Percentiles rank a stretch among this genome's conserved stretches.
phyloP scores from a whole-genome alignment of 2,113 vertebrate genomes.

The Garra rufa region DNA sequence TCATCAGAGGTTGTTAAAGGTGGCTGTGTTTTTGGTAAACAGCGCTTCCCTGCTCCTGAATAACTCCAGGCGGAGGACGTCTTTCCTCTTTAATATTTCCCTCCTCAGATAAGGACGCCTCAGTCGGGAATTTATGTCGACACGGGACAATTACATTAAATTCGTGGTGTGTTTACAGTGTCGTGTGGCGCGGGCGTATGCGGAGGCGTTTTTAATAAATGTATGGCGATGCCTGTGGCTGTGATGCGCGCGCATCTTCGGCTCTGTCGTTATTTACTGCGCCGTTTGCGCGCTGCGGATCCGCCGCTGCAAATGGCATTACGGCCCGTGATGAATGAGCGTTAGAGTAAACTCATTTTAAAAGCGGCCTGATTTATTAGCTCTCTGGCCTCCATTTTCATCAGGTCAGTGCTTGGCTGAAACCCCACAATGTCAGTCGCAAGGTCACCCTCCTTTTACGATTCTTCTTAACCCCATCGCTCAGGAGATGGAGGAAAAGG shows the following conservation, averaged over 20 bases:
- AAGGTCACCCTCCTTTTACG: slow-evolving; percentile 95
- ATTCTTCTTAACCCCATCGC: slow-evolving; percentile 88
- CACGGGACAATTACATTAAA: slow-evolving; percentile 80
- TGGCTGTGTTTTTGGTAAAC: slow-evolving; percentile 56
- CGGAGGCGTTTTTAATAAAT: slow-evolving; percentile 94
- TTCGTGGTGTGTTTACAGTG: slow-evolving; percentile 79
- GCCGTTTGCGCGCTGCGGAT: slow-evolving; percentile 94
- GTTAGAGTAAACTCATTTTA: slow-evolving; percentile 99
- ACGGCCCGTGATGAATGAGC: slow-evolving; percentile 98
- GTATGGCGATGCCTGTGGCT: slow-evolving; percentile 88
- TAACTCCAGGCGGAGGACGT: slow-evolving; percentile 73
- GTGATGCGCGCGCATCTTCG: slow-evolving; percentile 86
- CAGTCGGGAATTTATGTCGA: slow-evolving; percentile 79
- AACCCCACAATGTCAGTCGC: slow-evolving; percentile 98
- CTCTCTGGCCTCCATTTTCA: slow-evolving; percentile 93
- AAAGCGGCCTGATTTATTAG: slow-evolving; percentile 99
- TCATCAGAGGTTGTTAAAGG: slow-evolving; percentile 59
- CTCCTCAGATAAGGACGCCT: slow-evolving; percentile 75
- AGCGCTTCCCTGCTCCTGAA: slow-evolving; percentile 59
- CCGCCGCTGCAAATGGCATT: slow-evolving; percentile 97
- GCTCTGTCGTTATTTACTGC: slow-evolving; percentile 99
- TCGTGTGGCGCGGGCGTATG: slow-evolving; percentile 67
- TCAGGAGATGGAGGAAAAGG: slow-evolving; percentile 67
- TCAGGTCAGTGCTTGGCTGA: slow-evolving; percentile 98
- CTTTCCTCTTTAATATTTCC: slow-evolving; percentile 71